A percentile compares a stretch with the other conserved stretches of the same genome.
These are phyloP conservation scores for Archaeoteleia sp. DNA, from an alignment of 2,888 invertebrate genomes.

Conservation along the genomic window DNA sequence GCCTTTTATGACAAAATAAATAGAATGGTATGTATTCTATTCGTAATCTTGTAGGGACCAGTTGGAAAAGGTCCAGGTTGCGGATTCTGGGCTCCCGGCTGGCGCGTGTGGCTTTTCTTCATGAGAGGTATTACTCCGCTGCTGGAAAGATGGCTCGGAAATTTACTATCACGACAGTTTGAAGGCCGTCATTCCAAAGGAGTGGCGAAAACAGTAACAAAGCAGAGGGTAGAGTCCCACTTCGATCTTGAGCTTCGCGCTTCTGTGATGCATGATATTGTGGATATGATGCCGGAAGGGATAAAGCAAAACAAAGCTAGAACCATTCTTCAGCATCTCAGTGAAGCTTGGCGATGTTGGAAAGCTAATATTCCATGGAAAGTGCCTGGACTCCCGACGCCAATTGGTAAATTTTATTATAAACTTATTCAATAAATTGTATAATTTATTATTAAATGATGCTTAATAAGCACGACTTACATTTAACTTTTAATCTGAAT, in stretches of 20 bases:
- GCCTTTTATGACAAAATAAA: too few species aligned
- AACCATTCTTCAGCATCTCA: slow-evolving; percentile 98
- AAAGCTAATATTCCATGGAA: slow-evolving; percentile 99
- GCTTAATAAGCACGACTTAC: too few species aligned
- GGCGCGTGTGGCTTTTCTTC: slow-evolving; percentile 99
- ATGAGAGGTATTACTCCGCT: slow-evolving; percentile 99
- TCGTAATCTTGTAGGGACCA: too few species aligned
- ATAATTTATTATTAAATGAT: too few species aligned
- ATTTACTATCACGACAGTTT: slow-evolving; percentile 97
- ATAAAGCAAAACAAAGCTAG: slow-evolving; percentile 99
- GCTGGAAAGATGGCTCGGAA: slow-evolving; percentile 99
- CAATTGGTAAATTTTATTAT: slow-evolving; percentile 85
- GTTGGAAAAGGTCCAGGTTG: slow-evolving; percentile 99
- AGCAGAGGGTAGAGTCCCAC: slow-evolving; percentile 99
- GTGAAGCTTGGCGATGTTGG: slow-evolving; percentile 99
- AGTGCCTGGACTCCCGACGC: slow-evolving; percentile 98
- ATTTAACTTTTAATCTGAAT: too few species aligned
- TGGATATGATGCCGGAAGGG: slow-evolving; percentile 99
- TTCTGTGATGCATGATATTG: slow-evolving; percentile 97
- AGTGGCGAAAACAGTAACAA: slow-evolving; percentile 99
- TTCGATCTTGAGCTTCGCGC: slow-evolving; percentile 99
- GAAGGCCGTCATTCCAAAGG: slow-evolving; percentile 99
- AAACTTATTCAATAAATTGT: too few species aligned
- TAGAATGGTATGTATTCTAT: too few species aligned
- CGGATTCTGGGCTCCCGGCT: slow-evolving; percentile 99